Conservation (phyloP, 2,113 vertebrate species). For the Noctilio leporinus region DNA sequence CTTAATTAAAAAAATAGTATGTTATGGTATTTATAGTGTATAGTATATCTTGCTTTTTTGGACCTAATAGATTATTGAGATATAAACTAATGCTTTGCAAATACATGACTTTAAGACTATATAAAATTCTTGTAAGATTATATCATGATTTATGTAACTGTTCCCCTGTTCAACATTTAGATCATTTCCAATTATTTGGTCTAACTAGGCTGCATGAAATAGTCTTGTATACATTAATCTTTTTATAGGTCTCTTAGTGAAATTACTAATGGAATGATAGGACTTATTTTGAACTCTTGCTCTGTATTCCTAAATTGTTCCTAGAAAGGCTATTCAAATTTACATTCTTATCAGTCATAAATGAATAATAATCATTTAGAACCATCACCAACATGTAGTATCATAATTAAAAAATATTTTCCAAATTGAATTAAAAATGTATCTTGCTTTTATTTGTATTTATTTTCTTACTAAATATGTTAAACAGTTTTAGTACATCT, state of each 20-base stretch:
- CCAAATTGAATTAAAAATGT: not conserved
- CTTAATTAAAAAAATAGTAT: no score
- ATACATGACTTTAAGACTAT: not conserved
- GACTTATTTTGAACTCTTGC: not conserved
- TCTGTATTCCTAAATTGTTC: not conserved
- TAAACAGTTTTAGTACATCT: not conserved
- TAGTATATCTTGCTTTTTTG: not conserved
- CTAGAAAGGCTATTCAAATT: not conserved
- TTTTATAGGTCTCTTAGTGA: not conserved
- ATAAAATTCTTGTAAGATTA: not conserved
- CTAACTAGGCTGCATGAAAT: not conserved
- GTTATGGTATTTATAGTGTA: no score
- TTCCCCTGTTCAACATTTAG: not conserved
- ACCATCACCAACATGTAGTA: not conserved
- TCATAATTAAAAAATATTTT: not conserved
- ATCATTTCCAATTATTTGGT: not conserved
- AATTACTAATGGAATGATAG: not conserved
- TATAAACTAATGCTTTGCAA: not conserved
- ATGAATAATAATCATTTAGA: not conserved
- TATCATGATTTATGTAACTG: not conserved
- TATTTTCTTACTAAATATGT: not conserved
- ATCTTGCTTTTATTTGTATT: not conserved
- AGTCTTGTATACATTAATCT: not conserved
- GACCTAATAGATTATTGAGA: not conserved
- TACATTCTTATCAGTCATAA: not conserved